phyloP scores from a whole-genome alignment of 2,888 invertebrate genomes.

The Drosophila seclusa region DNA sequence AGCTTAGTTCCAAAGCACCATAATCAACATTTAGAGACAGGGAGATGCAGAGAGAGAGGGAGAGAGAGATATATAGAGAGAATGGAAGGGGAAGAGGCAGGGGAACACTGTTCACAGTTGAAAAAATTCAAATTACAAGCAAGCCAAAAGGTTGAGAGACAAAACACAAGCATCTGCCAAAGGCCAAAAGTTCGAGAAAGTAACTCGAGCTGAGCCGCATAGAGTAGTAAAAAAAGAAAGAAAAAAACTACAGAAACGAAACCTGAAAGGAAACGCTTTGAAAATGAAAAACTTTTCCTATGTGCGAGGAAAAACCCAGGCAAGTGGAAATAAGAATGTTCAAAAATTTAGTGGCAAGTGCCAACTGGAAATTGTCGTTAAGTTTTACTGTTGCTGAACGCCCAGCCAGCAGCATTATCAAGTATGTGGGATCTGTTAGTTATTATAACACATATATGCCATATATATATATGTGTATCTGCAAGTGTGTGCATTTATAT shows the following conservation, averaged over 20 bases:
- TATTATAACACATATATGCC: slow-evolving; percentile 7
- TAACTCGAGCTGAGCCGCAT: slow-evolving; percentile 49
- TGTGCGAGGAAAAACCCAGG: slow-evolving; percentile 19
- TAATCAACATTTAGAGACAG: slow-evolving; percentile 41
- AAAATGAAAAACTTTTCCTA: slow-evolving; percentile 49
- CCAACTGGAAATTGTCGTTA: slow-evolving; percentile 54
- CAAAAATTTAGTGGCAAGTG: slow-evolving; percentile 59
- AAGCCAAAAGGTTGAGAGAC: slow-evolving; percentile 51
- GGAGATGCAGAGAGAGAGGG: background rate
- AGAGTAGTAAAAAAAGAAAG: slow-evolving; percentile 15
- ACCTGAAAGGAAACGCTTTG: slow-evolving; percentile 34
- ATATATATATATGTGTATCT: background rate
- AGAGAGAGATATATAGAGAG: background rate
- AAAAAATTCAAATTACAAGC: slow-evolving; percentile 74
- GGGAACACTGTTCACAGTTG: slow-evolving; percentile 58
- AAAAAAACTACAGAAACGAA: slow-evolving; percentile 25
- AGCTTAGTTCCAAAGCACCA: slow-evolving; percentile 21
- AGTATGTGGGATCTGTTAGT: slow-evolving; percentile 38
- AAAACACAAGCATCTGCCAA: slow-evolving; percentile 38
- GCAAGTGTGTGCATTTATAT: background rate
- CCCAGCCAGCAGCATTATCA: slow-evolving; percentile 32
- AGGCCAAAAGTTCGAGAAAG: slow-evolving; percentile 57
- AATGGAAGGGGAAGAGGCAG: background rate
- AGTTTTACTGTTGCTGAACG: slow-evolving; percentile 40
- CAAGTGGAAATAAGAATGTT: slow-evolving; percentile 53